These are phyloP conservation scores for Vesta saturnalis DNA, from an alignment of 2,888 invertebrate species.

Conservation along the genomic window DNA sequence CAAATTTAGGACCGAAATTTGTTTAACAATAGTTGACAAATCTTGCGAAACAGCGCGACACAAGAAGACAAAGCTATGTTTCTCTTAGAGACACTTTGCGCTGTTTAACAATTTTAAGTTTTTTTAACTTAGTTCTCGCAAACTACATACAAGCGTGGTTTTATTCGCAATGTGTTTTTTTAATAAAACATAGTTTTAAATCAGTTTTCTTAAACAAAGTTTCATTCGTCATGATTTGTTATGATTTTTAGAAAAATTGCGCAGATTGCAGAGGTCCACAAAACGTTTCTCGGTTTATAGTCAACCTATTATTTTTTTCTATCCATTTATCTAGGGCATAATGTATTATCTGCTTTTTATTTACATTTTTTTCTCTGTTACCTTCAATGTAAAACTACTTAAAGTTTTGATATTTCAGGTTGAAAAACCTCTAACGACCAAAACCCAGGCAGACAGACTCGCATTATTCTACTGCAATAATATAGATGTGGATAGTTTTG, in stretches of 20 bases:
- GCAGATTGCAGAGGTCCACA: too few species aligned
- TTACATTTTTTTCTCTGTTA: too few species aligned
- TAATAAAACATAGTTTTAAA: background rate
- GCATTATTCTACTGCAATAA: slow-evolving; percentile 3
- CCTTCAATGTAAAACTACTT: background rate
- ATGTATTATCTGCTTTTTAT: too few species aligned
- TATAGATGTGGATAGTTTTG: too few species aligned
- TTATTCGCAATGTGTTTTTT: background rate
- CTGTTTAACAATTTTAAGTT: background rate
- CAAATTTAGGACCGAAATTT: too few species aligned
- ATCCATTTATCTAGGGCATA: too few species aligned
- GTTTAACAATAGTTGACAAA: background rate
- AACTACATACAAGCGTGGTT: background rate
- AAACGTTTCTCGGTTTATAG: too few species aligned
- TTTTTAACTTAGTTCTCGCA: background rate
- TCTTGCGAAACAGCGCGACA: background rate
- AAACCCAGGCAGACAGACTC: slow-evolving; percentile 4
- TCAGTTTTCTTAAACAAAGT: too few species aligned
- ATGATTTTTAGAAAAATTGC: too few species aligned
- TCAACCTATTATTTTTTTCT: background rate
- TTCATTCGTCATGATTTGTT: too few species aligned
- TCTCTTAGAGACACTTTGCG: background rate
- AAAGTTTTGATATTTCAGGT: slow-evolving; percentile 4
- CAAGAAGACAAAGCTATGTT: background rate
- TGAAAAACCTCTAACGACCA: background rate